Evolutionary conservation across 2,113 vertebrate species (phyloP).

Genomic region (Bujurquina vittata): DNA sequence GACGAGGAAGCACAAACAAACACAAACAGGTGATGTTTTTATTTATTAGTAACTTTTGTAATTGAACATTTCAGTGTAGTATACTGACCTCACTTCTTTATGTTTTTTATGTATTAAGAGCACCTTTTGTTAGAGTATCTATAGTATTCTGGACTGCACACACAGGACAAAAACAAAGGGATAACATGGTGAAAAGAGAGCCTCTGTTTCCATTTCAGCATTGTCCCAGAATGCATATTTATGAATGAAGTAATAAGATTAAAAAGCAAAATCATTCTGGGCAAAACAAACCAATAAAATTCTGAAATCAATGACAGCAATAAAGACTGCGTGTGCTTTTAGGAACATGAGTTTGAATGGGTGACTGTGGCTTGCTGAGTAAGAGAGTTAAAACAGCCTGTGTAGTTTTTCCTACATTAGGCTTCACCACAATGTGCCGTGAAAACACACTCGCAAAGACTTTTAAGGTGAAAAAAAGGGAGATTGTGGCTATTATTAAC

Average conservation of each 20-base stretch:
- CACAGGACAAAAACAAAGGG: background rate
- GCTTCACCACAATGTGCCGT: no score
- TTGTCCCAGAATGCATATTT: background rate
- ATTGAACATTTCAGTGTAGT: background rate
- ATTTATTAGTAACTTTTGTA: background rate
- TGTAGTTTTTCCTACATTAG: background rate
- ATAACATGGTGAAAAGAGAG: background rate
- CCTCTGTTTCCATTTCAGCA: background rate
- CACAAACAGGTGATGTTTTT: background rate
- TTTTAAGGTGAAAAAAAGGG: background rate
- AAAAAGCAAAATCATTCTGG: background rate
- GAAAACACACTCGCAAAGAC: background rate
- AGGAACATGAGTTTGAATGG: background rate
- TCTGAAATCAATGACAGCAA: no score
- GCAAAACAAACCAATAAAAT: no score
- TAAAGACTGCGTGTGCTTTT: accelerated
- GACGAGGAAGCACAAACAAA: background rate
- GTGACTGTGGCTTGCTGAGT: background rate
- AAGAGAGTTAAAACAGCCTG: background rate
- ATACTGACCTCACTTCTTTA: background rate
- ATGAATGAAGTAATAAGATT: background rate
- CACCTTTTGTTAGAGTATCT: background rate
- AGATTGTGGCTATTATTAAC: background rate
- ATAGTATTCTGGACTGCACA: background rate
- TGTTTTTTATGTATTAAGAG: background rate